A percentile compares a stretch with the other conserved stretches of the same genome.
These are phyloP conservation scores for Clamator glandarius DNA, from an alignment of 2,797 vertebrate species.

Conservation along the genomic window DNA sequence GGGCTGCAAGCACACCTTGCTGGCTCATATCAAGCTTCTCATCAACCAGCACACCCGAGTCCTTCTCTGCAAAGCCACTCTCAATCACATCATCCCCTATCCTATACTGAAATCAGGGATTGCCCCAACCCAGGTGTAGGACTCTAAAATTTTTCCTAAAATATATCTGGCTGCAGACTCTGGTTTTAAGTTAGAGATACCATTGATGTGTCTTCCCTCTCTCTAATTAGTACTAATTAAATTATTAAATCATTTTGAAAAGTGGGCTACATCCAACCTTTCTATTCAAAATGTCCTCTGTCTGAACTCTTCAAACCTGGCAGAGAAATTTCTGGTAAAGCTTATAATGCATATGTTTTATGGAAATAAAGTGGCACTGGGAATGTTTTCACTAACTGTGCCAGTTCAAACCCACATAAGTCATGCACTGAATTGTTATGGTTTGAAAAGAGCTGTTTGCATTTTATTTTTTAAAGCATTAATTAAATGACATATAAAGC, in stretches of 20 bases:
- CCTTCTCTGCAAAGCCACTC: no score
- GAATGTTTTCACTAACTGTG: slow-evolving; percentile 65
- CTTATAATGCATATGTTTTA: slow-evolving; percentile 60
- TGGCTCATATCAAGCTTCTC: no score
- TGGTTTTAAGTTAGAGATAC: neutral
- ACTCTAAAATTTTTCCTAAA: neutral
- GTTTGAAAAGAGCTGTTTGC: slow-evolving; percentile 57
- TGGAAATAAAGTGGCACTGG: slow-evolving; percentile 63
- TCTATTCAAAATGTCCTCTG: slow-evolving; percentile 22
- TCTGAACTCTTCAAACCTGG: slow-evolving; percentile 45
- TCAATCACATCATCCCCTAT: no score
- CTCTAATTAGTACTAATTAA: slow-evolving; percentile 22
- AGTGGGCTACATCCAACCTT: neutral
- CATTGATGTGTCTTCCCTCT: neutral
- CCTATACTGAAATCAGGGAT: no score
- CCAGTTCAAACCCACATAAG: slow-evolving; percentile 62
- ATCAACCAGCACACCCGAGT: no score
- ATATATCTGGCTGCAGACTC: neutral
- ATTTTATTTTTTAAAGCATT: slow-evolving; percentile 55
- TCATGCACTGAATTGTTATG: slow-evolving; percentile 57
- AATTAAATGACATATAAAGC: slow-evolving; percentile 68
- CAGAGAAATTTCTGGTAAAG: slow-evolving; percentile 35
- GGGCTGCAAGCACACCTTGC: no score
- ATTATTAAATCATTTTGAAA: neutral
- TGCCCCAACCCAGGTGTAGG: no score